Evolutionary conservation across 2,113 vertebrate species (phyloP).

Genomic region (Lepus americanus): DNA sequence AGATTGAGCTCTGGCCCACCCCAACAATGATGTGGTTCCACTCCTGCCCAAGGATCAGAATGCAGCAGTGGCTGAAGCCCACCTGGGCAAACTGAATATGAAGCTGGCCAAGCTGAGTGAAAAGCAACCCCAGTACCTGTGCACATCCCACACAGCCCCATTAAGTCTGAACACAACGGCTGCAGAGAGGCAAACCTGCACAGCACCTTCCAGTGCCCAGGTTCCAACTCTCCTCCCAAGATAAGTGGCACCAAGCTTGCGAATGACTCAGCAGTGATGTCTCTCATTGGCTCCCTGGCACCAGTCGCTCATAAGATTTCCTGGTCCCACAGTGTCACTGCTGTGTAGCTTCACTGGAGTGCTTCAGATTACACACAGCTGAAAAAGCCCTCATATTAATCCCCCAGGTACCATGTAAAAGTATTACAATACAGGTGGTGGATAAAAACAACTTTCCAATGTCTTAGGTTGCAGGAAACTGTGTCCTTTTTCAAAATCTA

Average conservation of each 20-base stretch:
- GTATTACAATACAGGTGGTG: constrained; percentile 32
- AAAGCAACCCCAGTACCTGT: constrained; percentile 96
- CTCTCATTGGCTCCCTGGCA: neutral
- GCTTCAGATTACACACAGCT: constrained; percentile 39
- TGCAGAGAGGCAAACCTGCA: constrained; percentile 88
- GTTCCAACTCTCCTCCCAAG: neutral
- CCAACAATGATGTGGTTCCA: constrained; percentile 91
- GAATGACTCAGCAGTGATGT: constrained; percentile 19
- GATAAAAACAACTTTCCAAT: constrained; percentile 49
- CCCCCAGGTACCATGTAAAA: constrained; percentile 22
- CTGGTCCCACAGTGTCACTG: neutral
- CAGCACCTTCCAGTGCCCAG: constrained; percentile 68
- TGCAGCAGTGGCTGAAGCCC: constrained; percentile 95
- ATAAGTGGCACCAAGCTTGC: constrained; percentile 71
- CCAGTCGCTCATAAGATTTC: neutral
- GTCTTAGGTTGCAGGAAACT: constrained; percentile 60
- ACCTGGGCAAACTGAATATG: constrained; percentile 86
- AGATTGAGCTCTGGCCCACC: constrained; percentile 97
- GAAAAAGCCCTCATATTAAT: constrained; percentile 13
- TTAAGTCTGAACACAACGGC: constrained; percentile 97
- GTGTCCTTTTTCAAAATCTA: constrained; percentile 56
- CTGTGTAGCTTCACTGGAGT: constrained; percentile 11
- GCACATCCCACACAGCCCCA: constrained; percentile 93
- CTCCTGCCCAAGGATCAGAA: constrained; percentile 99
- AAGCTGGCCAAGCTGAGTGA: constrained; percentile 96